Evolutionary conservation across 2,797 vertebrate genomes (phyloP).

Genomic region (Diglossa cyanea): DNA sequence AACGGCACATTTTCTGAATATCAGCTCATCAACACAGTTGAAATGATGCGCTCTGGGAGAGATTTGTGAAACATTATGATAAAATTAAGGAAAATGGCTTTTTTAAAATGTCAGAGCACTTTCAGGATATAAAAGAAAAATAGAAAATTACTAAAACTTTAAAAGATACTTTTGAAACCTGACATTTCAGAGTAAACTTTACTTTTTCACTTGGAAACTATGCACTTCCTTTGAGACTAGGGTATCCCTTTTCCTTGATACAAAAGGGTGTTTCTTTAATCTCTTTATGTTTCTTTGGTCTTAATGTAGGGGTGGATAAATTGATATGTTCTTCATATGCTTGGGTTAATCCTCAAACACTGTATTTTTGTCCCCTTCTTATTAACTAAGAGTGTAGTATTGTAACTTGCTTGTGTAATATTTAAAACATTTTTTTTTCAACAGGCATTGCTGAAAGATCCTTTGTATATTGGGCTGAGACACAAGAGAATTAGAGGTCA

Average conservation of each 20-base stretch:
- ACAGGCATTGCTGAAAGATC: conserved; percentile 89
- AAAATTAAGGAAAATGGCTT: neutral
- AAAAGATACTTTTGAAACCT: neutral
- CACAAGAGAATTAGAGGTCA: conserved; percentile 90
- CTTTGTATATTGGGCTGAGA: conserved; percentile 93
- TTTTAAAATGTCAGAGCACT: neutral
- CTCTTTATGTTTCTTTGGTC: neutral
- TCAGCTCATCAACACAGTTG: neutral
- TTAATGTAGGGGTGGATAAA: neutral
- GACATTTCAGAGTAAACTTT: neutral
- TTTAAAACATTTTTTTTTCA: neutral
- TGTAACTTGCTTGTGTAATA: neutral
- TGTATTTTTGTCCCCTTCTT: neutral
- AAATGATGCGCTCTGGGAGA: neutral
- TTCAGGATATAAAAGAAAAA: neutral
- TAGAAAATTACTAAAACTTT: neutral
- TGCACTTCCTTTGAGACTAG: neutral
- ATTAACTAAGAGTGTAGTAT: neutral
- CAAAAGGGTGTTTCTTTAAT: conserved; percentile 6
- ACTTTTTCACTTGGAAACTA: neutral
- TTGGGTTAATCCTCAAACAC: conserved; percentile 26
- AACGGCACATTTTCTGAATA: neutral
- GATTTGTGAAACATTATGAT: neutral
- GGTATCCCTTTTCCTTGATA: neutral
- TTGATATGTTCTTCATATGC: neutral